phyloP scores from a whole-genome alignment of 2,888 invertebrate species.

The Drosophila mayaguana region DNA sequence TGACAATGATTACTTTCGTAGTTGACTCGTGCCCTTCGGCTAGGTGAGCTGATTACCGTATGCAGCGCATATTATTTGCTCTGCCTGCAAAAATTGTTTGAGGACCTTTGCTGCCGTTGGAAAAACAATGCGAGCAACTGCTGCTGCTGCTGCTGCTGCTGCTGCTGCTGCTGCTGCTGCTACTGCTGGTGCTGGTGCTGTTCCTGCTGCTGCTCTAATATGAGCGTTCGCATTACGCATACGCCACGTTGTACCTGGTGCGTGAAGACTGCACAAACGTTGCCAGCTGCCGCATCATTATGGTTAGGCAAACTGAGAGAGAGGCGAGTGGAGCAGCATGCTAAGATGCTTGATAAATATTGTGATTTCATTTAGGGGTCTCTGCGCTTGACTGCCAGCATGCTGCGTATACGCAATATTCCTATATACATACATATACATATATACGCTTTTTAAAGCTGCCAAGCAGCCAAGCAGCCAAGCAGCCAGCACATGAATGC shows the following conservation, averaged over 20 bases:
- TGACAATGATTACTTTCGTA: constrained; percentile 3
- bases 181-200: neutral
- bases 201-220: constrained; percentile 12
- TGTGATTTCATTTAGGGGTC: constrained; percentile 57
- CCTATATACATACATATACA: neutral
- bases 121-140: constrained; percentile 16
- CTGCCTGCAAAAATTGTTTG: constrained; percentile 23
- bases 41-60: constrained; percentile 2
- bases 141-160: constrained; percentile 1
- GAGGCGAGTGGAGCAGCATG: constrained; percentile 31
- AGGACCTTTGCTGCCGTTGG: constrained; percentile 17
- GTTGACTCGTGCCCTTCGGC: neutral
- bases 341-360: constrained; percentile 57
- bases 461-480: neutral
- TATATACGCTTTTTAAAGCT: constrained; percentile 3
- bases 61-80: constrained; percentile 24
- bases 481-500: constrained; percentile 14
- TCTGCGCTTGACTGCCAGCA: constrained; percentile 8
- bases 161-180: neutral
- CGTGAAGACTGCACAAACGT: constrained; percentile 20
- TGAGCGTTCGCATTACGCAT: constrained; percentile 28
- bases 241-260: constrained; percentile 31
- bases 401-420: constrained; percentile 35
- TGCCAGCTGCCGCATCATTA: constrained; percentile 23
- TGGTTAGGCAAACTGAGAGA: constrained; percentile 10